Percentiles rank a stretch among this genome's conserved stretches.
phyloP scores from a whole-genome alignment of 2,888 invertebrate species.

The Drosophila paucipuncta region DNA sequence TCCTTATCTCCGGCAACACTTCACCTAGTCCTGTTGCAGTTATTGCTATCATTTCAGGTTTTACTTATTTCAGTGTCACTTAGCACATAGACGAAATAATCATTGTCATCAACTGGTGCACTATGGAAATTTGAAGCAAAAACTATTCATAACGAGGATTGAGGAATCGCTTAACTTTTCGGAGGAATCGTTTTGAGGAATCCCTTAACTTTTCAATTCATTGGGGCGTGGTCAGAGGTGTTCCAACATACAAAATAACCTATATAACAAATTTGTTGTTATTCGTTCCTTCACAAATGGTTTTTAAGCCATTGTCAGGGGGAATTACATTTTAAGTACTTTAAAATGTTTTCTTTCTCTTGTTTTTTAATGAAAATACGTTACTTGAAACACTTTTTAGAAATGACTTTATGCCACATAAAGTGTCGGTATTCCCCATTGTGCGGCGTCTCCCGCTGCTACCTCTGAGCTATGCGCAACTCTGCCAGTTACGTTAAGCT shows the following conservation, averaged over 20 bases:
- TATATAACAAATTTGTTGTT: not conserved
- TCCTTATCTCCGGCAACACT: not conserved
- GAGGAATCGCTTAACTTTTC: not conserved
- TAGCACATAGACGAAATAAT: not conserved
- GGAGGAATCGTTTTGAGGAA: not conserved
- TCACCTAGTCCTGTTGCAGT: conserved; percentile 10
- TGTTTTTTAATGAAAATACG: not conserved
- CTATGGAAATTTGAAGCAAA: not conserved
- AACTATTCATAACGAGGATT: not conserved
- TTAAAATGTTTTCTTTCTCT: not conserved
- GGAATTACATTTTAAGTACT: not conserved
- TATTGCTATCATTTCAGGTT: not conserved
- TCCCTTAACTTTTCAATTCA: not conserved
- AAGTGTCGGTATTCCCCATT: conserved; percentile 4
- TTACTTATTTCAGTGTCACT: conserved; percentile 3
- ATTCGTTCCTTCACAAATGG: not conserved
- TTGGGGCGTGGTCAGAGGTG: not conserved
- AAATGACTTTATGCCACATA: conserved; percentile 16
- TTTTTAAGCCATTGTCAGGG: not conserved
- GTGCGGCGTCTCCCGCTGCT: conserved; percentile 15
- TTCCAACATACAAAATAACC: not conserved
- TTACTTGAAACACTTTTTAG: conserved; percentile 4
- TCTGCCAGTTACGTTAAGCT: conserved; percentile 62
- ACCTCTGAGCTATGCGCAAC: conserved; percentile 56
- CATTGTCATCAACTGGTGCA: not conserved